Evolutionary conservation across 2,113 vertebrate genomes (phyloP).

Genomic region (Columba janthina): DNA sequence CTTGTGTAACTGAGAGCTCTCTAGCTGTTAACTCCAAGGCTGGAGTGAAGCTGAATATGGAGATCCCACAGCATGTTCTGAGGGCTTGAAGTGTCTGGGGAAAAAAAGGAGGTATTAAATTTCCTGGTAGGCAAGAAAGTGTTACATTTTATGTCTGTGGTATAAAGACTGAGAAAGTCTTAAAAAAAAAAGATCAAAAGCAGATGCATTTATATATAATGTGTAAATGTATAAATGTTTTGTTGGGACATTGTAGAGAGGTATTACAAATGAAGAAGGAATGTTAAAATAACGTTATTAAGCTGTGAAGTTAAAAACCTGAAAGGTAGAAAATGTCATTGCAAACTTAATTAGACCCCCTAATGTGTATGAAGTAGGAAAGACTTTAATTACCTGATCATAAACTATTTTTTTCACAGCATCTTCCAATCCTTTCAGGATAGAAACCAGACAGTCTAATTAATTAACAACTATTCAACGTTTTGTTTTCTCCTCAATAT

Average conservation of each 20-base stretch:
- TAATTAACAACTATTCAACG: constrained; percentile 21
- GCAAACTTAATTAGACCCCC: constrained; percentile 48
- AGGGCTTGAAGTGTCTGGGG: neutral
- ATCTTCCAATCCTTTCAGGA: neutral
- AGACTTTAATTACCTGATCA: constrained; percentile 59
- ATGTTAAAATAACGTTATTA: constrained; percentile 26
- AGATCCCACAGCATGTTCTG: neutral
- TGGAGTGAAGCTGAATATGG: neutral
- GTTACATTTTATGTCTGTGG: neutral
- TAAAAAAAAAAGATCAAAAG: neutral
- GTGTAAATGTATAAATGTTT: neutral
- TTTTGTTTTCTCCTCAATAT: constrained; percentile 4
- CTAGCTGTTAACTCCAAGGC: neutral
- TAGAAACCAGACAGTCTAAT: neutral
- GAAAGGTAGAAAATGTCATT: constrained; percentile 40
- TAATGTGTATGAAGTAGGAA: constrained; percentile 31
- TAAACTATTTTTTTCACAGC: constrained; percentile 34
- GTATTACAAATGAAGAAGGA: neutral
- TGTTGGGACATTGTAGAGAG: neutral
- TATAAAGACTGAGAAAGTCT: neutral
- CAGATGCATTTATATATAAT: neutral
- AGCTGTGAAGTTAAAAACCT: constrained; percentile 21
- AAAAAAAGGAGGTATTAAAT: neutral
- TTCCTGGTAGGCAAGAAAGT: neutral
- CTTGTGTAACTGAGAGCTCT: neutral